These are phyloP conservation scores for Theocolax elegans DNA, from an alignment of 1,140 invertebrate genomes.

Conservation along the genomic window DNA sequence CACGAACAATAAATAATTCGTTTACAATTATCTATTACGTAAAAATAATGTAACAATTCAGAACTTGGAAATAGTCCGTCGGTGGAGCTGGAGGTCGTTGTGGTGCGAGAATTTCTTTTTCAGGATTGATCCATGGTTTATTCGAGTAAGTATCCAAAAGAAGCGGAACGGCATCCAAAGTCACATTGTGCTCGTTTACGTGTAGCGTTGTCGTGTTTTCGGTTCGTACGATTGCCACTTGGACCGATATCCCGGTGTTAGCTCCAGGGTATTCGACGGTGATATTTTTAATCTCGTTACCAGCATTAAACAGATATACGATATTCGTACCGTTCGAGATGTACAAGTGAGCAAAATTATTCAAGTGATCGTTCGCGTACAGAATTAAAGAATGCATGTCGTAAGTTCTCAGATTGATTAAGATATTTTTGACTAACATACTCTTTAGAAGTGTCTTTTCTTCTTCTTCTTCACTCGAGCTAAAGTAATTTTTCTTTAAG, in stretches of 20 bases:
- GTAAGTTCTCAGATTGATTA: conserved; percentile 89
- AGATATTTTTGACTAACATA: conserved; percentile 81
- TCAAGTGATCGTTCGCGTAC: conserved; percentile 92
- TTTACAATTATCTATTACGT: too few species aligned
- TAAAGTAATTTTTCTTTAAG: conserved; percentile 81
- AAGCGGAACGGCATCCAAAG: conserved; percentile 75
- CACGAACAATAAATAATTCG: not conserved
- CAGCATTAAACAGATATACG: conserved; percentile 86
- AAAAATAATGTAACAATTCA: not conserved
- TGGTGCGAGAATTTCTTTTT: conserved; percentile 85
- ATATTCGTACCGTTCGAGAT: conserved; percentile 79
- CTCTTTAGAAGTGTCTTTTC: conserved; percentile 73
- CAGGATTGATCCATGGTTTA: conserved; percentile 86
- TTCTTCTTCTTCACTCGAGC: conserved; percentile 72
- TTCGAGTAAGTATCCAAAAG: conserved; percentile 82
- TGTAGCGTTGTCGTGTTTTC: conserved; percentile 81
- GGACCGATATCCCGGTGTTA: conserved; percentile 83
- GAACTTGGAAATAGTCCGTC: conserved; percentile 83
- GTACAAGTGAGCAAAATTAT: conserved; percentile 93
- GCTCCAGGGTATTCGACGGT: conserved; percentile 77
- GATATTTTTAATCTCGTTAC: conserved; percentile 82
- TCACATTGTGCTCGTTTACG: conserved; percentile 83
- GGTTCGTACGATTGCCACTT: conserved; percentile 82
- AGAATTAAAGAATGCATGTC: conserved; percentile 84
- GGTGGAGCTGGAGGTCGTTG: conserved; percentile 84